Evolutionary conservation across 2,888 invertebrate genomes (phyloP), one percentile per base, ranked within the genome.

Genomic region (Eledona agricola): DNA sequence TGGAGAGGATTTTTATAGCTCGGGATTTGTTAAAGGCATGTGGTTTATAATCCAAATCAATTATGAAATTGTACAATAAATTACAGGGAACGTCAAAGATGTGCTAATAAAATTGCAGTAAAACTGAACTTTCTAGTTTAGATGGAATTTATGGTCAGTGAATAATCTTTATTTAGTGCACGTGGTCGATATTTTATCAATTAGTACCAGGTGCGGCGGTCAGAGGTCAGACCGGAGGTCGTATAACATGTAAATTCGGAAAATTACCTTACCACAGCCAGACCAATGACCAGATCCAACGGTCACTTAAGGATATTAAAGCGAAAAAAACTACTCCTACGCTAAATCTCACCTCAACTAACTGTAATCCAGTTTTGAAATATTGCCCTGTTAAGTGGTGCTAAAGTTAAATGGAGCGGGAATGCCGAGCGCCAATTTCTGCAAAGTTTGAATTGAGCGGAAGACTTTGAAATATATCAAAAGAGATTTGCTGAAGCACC

Each of bases 161-260:
- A 62, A 65, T 64, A 65, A 64, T 66, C 62, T 65, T 63, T 65
- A 64, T 67, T 65, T 62, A 60, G 60, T 60, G 64, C 64, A 65
- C 66, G 65, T 65, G 67, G 65, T 65, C 68, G 63, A 69, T 69
- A 69, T 67, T 65, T 69, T 69, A 70, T 70, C 69, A 69, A 70
- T 70, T 69, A 70, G 68, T 58, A 61, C 65, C 67, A 71, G 69
- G 69, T 67, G 69, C 64, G 67, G 58, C 64, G 61, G 64, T 67
- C 62, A 65, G 57, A 66, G 68, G 67, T 67, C 66, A 59, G 43
- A 53, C 51, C 51, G 53, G 49, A 55, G 62, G 57, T 59, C 59
- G 51, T 47, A 47, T 46, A 57, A 55, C 52, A 51, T 58, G 57
- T 58, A 60, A 59, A 62, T 60, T 57, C 47, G 52, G 55, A 59